phyloP scores from a whole-genome alignment of 2,797 vertebrate genomes.

The Esox lucius region DNA sequence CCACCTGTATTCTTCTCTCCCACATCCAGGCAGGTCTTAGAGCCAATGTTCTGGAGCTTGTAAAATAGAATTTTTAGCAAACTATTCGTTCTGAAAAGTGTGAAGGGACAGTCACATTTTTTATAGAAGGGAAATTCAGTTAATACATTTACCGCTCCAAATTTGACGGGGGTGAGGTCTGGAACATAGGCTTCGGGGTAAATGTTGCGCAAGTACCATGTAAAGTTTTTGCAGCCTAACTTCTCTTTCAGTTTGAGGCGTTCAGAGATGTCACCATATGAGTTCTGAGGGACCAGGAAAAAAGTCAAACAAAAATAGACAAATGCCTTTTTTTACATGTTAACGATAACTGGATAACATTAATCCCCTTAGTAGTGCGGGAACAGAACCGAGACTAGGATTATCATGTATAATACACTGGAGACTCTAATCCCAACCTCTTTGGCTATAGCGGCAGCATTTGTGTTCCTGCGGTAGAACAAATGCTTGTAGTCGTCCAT shows the following conservation, averaged over 20 bases:
- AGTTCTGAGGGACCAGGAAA: constrained; percentile 67
- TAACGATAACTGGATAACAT: neutral
- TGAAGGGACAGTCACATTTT: neutral
- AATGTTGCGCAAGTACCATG: constrained; percentile 84
- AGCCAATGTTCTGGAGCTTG: constrained; percentile 78
- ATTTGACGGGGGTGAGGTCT: constrained; percentile 73
- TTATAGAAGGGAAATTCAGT: constrained; percentile 1
- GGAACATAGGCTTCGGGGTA: constrained; percentile 84
- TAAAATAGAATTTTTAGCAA: constrained; percentile 16
- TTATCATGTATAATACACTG: neutral
- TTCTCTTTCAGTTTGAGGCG: constrained; percentile 74
- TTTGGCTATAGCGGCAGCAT: constrained; percentile 73
- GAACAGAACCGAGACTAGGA: neutral
- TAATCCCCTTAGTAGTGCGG: neutral
- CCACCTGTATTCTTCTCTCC: constrained; percentile 69
- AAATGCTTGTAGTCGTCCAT: constrained; percentile 84
- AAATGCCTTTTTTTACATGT: neutral
- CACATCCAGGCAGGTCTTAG: constrained; percentile 71
- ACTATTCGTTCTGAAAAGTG: neutral
- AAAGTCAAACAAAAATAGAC: neutral
- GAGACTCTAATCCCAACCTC: constrained; percentile 59
- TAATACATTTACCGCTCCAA: constrained; percentile 72
- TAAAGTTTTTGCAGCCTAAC: constrained; percentile 81
- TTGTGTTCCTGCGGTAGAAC: constrained; percentile 79
- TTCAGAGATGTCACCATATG: constrained; percentile 80